A percentile compares a stretch with the other conserved stretches of the same genome.
Evolutionary conservation across 2,113 vertebrate genomes (phyloP).

Genomic region (Platanista minor): DNA sequence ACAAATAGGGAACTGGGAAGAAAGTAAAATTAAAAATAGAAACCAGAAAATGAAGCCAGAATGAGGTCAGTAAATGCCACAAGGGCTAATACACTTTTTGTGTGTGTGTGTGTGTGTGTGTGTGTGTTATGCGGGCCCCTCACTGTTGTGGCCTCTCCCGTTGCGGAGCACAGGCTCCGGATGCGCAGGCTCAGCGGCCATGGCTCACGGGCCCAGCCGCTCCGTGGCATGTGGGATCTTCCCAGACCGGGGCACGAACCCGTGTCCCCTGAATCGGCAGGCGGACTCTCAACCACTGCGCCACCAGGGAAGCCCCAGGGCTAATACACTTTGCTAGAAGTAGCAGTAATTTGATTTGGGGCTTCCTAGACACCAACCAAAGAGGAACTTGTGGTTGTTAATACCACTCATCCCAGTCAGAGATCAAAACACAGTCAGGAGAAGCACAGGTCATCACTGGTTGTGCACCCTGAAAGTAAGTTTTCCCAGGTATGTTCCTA

Average conservation of each 20-base stretch:
- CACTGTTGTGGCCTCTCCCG: no score
- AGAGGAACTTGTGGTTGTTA: background rate
- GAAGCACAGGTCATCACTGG: background rate
- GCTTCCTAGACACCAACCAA: background rate
- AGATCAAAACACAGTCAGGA: background rate
- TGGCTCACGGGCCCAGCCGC: no score
- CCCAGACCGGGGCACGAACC: no score
- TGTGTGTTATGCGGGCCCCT: no score
- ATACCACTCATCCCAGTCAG: background rate
- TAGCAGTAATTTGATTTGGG: background rate
- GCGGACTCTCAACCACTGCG: no score
- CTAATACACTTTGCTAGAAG: background rate
- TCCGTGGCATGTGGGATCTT: no score
- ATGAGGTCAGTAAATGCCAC: background rate
- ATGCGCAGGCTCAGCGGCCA: no score
- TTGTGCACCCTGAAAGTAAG: background rate
- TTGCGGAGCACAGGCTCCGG: no score
- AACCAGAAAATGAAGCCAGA: slow-evolving; percentile 43
- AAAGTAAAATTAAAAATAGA: slow-evolving; percentile 49
- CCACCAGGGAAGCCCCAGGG: no score
- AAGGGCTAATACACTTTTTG: background rate
- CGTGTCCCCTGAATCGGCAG: no score
- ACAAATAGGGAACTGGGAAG: background rate
- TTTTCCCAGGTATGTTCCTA: background rate
- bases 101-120: no score